A percentile compares a stretch with the other conserved stretches of the same genome.
phyloP scores from a whole-genome alignment of 2,113 vertebrate genomes.

The Crypturellus undulatus region DNA sequence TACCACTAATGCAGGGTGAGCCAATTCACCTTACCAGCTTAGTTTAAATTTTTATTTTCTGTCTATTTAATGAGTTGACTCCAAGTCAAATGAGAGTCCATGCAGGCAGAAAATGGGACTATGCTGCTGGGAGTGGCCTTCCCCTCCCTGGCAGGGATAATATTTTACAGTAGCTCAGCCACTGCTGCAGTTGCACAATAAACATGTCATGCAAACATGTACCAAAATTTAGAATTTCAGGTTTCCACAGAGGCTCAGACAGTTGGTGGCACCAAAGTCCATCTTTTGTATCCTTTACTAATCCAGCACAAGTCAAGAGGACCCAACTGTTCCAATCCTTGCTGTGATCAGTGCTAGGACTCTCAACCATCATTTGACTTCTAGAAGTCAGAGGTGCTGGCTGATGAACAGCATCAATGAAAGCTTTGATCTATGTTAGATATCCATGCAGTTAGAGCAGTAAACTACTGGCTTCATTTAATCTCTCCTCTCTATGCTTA shows the following conservation, averaged over 20 bases:
- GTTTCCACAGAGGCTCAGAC: not conserved
- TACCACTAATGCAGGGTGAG: not conserved
- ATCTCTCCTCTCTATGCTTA: not conserved
- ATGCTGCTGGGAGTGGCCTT: not conserved
- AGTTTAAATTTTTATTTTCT: not conserved
- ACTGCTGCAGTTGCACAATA: not conserved
- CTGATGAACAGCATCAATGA: not conserved
- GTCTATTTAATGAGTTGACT: not conserved
- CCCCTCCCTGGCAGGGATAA: not conserved
- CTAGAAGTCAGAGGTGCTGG: not conserved
- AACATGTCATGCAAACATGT: not conserved
- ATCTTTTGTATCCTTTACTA: not conserved
- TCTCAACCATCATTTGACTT: not conserved
- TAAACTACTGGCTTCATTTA: not conserved
- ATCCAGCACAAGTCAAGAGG: not conserved
- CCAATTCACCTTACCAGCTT: not conserved
- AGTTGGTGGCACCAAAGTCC: not conserved
- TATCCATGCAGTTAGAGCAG: not conserved
- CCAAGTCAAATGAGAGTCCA: not conserved
- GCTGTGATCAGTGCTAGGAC: not conserved
- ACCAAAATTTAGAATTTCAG: not conserved
- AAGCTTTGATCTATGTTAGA: not conserved
- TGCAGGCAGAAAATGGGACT: accelerated
- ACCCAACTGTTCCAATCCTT: not conserved
- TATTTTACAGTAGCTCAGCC: not conserved